phyloP scores from a whole-genome alignment of 2,888 invertebrate genomes.

The Creontiades dilutus region DNA sequence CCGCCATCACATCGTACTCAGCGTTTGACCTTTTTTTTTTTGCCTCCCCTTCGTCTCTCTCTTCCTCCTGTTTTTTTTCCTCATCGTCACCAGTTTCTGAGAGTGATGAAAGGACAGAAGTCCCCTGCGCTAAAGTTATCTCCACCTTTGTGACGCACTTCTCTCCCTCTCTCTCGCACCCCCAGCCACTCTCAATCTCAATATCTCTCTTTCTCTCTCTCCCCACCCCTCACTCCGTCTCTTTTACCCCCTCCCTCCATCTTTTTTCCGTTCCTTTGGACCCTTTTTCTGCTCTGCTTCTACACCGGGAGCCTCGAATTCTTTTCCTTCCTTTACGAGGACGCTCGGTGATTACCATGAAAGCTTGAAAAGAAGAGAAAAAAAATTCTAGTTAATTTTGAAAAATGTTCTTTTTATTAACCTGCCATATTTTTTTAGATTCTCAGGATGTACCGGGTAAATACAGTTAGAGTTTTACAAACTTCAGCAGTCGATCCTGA shows the following conservation, averaged over 20 bases:
- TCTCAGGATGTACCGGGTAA: no score
- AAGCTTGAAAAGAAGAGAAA: neutral
- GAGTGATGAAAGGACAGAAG: conserved; percentile 26
- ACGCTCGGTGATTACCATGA: neutral
- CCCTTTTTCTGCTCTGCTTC: conserved; percentile 19
- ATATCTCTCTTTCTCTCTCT: no score
- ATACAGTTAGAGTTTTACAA: no score
- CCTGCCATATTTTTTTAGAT: no score
- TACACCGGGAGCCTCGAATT: neutral
- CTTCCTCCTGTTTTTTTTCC: neutral
- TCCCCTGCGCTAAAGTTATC: conserved; percentile 10
- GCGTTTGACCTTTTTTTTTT: neutral
- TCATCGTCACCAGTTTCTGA: conserved; percentile 9
- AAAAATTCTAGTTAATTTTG: no score
- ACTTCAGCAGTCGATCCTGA: no score
- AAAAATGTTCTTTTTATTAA: no score
- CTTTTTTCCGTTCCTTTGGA: conserved; percentile 18
- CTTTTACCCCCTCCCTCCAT: neutral
- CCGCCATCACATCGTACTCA: neutral
- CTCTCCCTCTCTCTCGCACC: neutral
- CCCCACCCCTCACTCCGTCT: neutral
- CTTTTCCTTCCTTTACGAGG: neutral
- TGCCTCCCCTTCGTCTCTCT: neutral
- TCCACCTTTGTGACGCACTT: neutral
- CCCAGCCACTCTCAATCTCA: no score